Evolutionary conservation across 2,113 vertebrate genomes (phyloP).

Genomic region (Paralichthys olivaceus): DNA sequence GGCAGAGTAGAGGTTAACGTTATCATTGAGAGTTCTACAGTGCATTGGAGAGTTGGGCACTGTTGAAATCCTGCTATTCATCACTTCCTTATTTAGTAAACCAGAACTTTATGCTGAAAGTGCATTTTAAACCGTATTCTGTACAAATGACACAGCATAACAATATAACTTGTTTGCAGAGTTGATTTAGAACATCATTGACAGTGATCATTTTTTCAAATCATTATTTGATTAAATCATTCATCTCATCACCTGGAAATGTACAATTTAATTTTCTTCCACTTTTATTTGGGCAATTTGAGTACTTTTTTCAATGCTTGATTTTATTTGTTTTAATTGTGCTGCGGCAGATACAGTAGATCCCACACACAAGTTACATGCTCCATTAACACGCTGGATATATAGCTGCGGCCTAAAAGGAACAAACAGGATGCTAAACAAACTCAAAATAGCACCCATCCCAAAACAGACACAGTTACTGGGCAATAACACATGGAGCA

Average conservation of each 20-base stretch:
- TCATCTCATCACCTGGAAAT: too few relatives aligned
- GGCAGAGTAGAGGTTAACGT: too few relatives aligned
- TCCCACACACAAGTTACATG: neutral
- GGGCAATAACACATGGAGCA: slow-evolving; percentile 1
- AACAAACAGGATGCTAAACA: slow-evolving; percentile 19
- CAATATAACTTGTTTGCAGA: neutral
- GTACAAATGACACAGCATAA: neutral
- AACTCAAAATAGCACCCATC: slow-evolving; percentile 14
- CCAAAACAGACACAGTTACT: slow-evolving; percentile 3
- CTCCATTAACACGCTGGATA: neutral
- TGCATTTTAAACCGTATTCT: slow-evolving; percentile 36
- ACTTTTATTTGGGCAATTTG: too few relatives aligned
- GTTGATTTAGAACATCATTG: neutral
- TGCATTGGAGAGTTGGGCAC: neutral
- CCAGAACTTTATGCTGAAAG: slow-evolving; percentile 44
- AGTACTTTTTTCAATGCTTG: neutral
- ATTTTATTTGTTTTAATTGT: neutral
- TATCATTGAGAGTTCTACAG: too few relatives aligned
- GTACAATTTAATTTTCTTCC: too few relatives aligned
- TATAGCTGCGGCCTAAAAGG: neutral
- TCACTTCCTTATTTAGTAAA: slow-evolving; percentile 52
- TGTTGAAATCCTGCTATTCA: slow-evolving; percentile 20
- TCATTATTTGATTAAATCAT: too few relatives aligned
- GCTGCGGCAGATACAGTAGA: neutral
- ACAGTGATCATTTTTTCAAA: too few relatives aligned